Percentiles rank a stretch among this genome's conserved stretches.
These are phyloP conservation scores for Channa maculata DNA, from an alignment of 2,113 vertebrate species.

Conservation along the genomic window DNA sequence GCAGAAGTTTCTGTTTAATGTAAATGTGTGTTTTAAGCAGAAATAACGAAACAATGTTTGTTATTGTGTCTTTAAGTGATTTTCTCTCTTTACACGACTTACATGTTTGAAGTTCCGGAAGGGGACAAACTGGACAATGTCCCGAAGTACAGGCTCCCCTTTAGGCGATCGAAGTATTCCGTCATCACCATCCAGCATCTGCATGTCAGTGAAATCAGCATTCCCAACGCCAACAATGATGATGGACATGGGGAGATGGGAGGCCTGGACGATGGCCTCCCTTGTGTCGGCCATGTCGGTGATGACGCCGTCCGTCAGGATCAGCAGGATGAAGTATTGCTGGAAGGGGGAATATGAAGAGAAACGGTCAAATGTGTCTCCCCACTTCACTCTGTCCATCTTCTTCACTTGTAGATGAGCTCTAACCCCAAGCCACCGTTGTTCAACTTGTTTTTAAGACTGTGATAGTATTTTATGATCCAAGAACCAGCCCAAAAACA, in stretches of 20 bases:
- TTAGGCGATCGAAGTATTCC: constrained; percentile 94
- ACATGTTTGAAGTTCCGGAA: constrained; percentile 99
- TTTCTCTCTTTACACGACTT: constrained; percentile 55
- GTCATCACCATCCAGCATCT: constrained; percentile 95
- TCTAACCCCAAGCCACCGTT: neutral
- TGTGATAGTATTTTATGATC: neutral
- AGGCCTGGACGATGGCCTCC: constrained; percentile 96
- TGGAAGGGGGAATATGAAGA: constrained; percentile 54
- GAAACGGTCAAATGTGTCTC: neutral
- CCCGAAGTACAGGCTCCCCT: constrained; percentile 93
- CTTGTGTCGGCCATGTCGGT: constrained; percentile 98
- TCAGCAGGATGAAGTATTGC: constrained; percentile 99
- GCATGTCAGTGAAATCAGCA: constrained; percentile 97
- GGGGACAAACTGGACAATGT: constrained; percentile 98
- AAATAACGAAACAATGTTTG: too few relatives aligned
- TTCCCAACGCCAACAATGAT: constrained; percentile 97
- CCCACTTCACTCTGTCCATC: neutral
- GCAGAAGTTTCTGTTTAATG: neutral
- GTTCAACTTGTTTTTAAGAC: too few relatives aligned
- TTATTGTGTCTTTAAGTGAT: neutral
- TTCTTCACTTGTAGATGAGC: neutral
- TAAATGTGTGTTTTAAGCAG: too few relatives aligned
- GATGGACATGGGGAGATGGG: constrained; percentile 97
- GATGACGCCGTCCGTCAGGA: constrained; percentile 97
- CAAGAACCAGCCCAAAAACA: neutral